Percentiles rank a stretch among this genome's conserved stretches.
Conservation (phyloP, 2,113 vertebrate species). For the Pongo pygmaeus region DNA sequence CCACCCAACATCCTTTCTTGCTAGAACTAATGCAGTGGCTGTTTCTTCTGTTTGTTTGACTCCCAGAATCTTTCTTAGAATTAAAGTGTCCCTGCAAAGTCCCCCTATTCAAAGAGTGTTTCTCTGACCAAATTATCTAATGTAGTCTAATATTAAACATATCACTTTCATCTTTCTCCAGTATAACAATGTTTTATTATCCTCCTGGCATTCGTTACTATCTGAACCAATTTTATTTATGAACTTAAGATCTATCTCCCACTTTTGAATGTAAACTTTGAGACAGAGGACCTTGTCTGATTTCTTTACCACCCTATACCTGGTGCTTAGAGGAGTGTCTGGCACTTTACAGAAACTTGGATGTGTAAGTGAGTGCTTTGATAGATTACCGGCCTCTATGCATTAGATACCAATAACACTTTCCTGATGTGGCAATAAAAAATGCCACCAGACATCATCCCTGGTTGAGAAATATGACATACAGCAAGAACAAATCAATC, state of each 20-base stretch:
- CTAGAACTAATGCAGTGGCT: neutral
- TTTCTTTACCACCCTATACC: neutral
- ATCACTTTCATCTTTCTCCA: neutral
- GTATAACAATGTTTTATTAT: neutral
- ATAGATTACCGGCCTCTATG: neutral
- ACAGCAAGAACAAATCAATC: too few relatives aligned
- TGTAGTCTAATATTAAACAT: neutral
- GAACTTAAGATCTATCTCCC: neutral
- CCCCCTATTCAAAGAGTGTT: neutral
- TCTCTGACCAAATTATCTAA: neutral
- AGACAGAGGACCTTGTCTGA: neutral
- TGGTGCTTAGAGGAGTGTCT: neutral
- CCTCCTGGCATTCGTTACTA: neutral
- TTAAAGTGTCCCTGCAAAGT: neutral
- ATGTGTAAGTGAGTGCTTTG: neutral
- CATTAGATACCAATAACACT: neutral
- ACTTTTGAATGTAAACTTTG: neutral
- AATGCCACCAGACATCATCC: neutral
- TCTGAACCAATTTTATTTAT: neutral
- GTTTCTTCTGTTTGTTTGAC: neutral
- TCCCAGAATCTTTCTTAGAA: neutral
- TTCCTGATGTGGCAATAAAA: neutral
- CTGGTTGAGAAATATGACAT: neutral
- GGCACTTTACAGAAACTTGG: neutral
- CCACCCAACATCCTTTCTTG: neutral